Percentiles rank a stretch among this genome's conserved stretches.
phyloP scores from a whole-genome alignment of 2,113 vertebrate species.

The Arothron firmamentum region DNA sequence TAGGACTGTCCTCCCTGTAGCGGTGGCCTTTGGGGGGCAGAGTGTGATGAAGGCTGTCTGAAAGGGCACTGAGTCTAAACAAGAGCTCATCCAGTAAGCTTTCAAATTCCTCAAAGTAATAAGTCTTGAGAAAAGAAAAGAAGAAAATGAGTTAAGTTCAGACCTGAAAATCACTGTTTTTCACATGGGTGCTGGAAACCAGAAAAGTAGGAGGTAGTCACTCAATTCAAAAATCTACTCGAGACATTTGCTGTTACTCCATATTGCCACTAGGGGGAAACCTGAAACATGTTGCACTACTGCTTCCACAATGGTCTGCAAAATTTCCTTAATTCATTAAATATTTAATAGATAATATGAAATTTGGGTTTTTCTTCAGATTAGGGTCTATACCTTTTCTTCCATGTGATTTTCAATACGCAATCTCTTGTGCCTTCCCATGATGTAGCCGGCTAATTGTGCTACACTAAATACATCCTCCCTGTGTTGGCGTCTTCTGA shows the following conservation, averaged over 20 bases:
- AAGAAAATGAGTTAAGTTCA: neutral
- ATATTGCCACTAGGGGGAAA: no score
- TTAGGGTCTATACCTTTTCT: constrained; percentile 59
- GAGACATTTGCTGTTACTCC: no score
- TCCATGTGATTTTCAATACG: constrained; percentile 17
- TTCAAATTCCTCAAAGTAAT: constrained; percentile 78
- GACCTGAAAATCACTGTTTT: no score
- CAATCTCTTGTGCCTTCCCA: constrained; percentile 22
- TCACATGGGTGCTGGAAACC: no score
- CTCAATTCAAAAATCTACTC: no score
- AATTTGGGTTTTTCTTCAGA: neutral
- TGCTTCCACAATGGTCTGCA: no score
- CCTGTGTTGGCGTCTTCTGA: constrained; percentile 51
- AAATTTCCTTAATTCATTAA: no score
- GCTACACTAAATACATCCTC: constrained; percentile 44
- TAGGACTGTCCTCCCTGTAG: constrained; percentile 13
- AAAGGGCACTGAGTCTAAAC: constrained; percentile 68
- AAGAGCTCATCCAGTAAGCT: constrained; percentile 77
- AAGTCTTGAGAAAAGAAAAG: constrained; percentile 59
- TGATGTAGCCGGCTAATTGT: constrained; percentile 49
- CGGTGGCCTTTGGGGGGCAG: constrained; percentile 26
- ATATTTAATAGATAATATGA: neutral
- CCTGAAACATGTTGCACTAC: no score
- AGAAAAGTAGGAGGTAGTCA: no score
- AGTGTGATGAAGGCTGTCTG: constrained; percentile 57